phyloP scores from a whole-genome alignment of 2,888 invertebrate species.

The Cecidostiba fungosa region DNA sequence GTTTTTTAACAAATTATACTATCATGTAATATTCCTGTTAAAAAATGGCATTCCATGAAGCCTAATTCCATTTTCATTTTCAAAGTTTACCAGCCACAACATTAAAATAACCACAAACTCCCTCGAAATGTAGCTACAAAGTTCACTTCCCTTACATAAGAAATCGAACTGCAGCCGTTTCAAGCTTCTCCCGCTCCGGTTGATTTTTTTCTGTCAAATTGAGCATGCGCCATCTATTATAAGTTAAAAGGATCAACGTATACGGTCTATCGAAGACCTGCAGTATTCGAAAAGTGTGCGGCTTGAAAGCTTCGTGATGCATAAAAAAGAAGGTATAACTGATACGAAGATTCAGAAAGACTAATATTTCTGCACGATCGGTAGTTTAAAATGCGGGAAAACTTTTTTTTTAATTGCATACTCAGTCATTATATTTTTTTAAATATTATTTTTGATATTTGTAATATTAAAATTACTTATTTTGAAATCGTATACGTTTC shows the following conservation, averaged over 20 bases:
- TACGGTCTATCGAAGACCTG: background rate
- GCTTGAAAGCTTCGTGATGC: constrained; percentile 23
- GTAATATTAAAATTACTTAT: too few species aligned
- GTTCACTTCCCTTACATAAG: background rate
- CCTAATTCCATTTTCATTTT: background rate
- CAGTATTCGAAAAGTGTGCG: constrained; percentile 14
- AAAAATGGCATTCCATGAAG: too few species aligned
- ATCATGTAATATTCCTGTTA: too few species aligned
- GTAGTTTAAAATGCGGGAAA: too few species aligned
- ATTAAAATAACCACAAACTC: background rate
- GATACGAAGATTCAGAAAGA: too few species aligned
- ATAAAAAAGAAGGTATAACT: constrained; percentile 25
- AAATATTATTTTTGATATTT: too few species aligned
- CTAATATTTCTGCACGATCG: too few species aligned
- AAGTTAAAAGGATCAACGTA: constrained; percentile 22
- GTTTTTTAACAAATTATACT: too few species aligned
- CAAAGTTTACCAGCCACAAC: background rate
- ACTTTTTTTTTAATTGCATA: too few species aligned
- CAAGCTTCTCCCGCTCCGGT: constrained; percentile 42
- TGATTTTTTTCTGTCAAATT: constrained; percentile 29
- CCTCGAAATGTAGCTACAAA: background rate
- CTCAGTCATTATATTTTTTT: too few species aligned
- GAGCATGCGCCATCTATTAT: constrained; percentile 50
- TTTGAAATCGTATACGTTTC: too few species aligned
- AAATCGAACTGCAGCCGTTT: constrained; percentile 31